These are phyloP conservation scores for Rhamnusium bicolor DNA, from an alignment of 2,888 invertebrate species.

Conservation along the genomic window DNA sequence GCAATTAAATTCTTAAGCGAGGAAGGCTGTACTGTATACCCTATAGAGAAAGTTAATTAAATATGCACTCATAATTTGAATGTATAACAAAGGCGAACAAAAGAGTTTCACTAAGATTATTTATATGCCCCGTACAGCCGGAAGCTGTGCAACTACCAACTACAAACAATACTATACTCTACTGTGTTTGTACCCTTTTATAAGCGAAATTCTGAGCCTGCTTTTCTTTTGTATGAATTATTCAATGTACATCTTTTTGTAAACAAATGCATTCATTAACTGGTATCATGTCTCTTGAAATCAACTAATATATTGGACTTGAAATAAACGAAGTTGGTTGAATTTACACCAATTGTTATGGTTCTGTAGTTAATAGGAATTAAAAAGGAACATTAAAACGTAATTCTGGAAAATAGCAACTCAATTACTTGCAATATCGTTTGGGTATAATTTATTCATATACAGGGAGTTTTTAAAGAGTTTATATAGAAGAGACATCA, in stretches of 20 bases:
- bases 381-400: too few relatives aligned
- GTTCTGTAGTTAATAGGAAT: background rate
- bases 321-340: background rate
- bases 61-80: constrained; percentile 45
- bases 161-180: constrained; percentile 40
- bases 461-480: too few relatives aligned
- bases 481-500: too few relatives aligned
- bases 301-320: background rate
- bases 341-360: too few relatives aligned
- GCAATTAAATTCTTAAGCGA: background rate
- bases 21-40: background rate
- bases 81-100: constrained; percentile 40
- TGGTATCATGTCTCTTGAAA: background rate
- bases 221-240: constrained; percentile 37
- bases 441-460: too few relatives aligned
- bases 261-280: background rate
- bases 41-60: constrained; percentile 34
- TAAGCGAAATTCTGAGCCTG: constrained; percentile 23
- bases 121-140: constrained; percentile 41
- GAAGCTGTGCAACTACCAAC: constrained; percentile 39
- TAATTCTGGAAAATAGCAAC: too few relatives aligned
- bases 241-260: constrained; percentile 31
- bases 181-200: constrained; percentile 32
- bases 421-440: too few relatives aligned
- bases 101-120: constrained; percentile 48